These are phyloP conservation scores for Speoplatyrhinus poulsoni DNA, from an alignment of 2,113 vertebrate genomes.

Conservation along the genomic window DNA sequence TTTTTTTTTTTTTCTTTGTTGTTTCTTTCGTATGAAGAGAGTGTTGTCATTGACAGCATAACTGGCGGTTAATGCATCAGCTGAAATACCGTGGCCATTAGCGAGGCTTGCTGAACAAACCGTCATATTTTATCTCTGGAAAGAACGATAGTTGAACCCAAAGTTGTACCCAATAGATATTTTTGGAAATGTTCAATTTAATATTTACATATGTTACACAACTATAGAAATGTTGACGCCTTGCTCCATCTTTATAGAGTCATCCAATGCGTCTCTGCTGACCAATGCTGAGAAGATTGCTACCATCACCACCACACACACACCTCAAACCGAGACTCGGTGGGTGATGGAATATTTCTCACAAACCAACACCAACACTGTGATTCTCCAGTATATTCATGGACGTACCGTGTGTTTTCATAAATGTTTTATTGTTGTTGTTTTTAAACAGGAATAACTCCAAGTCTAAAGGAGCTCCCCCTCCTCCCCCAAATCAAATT, in stretches of 20 bases:
- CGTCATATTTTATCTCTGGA: slow-evolving; percentile 8
- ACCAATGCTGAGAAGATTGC: slow-evolving; percentile 98
- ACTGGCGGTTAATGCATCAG: slow-evolving; percentile 55
- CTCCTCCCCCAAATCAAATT: slow-evolving; percentile 67
- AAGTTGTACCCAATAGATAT: neutral
- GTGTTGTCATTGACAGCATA: slow-evolving; percentile 61
- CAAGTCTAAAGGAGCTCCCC: slow-evolving; percentile 88
- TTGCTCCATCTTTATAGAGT: slow-evolving; percentile 76
- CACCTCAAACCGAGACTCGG: slow-evolving; percentile 88
- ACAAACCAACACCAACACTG: neutral
- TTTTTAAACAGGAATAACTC: slow-evolving; percentile 80
- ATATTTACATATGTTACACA: neutral
- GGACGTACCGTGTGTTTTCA: neutral
- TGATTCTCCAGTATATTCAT: no score
- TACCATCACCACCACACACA: slow-evolving; percentile 95
- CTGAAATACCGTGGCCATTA: slow-evolving; percentile 38
- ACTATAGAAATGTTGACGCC: no score
- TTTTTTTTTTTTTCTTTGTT: slow-evolving; percentile 10
- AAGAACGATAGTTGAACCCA: slow-evolving; percentile 29
- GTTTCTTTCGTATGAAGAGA: slow-evolving; percentile 18
- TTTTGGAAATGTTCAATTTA: neutral
- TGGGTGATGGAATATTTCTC: slow-evolving; percentile 57
- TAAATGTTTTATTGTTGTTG: neutral
- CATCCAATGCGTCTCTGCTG: slow-evolving; percentile 93
- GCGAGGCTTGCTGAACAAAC: slow-evolving; percentile 7